Percentiles rank a stretch among this genome's conserved stretches.
phyloP scores from a whole-genome alignment of 2,797 vertebrate species.

The Lindbergichthys nudifrons region DNA sequence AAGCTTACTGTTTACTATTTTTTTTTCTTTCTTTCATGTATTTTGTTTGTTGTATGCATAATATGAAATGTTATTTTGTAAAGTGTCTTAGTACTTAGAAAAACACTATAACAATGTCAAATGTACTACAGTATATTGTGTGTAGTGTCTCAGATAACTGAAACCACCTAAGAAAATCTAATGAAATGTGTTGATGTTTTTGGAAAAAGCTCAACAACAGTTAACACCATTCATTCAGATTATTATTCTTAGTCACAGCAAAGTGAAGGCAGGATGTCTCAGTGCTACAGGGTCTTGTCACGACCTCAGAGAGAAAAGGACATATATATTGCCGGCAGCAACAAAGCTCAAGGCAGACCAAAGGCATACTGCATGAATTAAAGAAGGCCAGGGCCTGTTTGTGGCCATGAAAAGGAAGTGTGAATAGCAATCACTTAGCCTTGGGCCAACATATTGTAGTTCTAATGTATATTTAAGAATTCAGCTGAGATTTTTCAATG shows the following conservation, averaged over 20 bases:
- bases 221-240: background rate
- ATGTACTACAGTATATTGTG: background rate
- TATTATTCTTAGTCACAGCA: conserved; percentile 4
- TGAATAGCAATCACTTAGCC: conserved; percentile 34
- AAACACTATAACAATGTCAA: too few species aligned
- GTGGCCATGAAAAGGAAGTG: conserved; percentile 25
- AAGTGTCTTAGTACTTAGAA: too few species aligned
- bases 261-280: conserved; percentile 7
- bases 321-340: conserved; percentile 11
- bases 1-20: too few species aligned
- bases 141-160: background rate
- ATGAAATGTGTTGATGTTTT: background rate
- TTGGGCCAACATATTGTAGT: background rate
- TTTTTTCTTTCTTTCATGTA: too few species aligned
- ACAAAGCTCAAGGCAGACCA: conserved; percentile 13
- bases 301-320: conserved; percentile 23
- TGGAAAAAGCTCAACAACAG: background rate
- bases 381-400: conserved; percentile 22
- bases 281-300: background rate
- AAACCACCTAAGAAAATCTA: background rate
- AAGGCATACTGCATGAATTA: conserved; percentile 36
- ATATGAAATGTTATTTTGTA: too few species aligned
- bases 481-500: background rate
- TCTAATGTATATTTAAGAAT: conserved; percentile 10
- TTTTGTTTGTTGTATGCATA: too few species aligned